Base-by-base conservation (phyloP, 2,888 invertebrate genomes). In the Tupiocoris notatus region DNA sequence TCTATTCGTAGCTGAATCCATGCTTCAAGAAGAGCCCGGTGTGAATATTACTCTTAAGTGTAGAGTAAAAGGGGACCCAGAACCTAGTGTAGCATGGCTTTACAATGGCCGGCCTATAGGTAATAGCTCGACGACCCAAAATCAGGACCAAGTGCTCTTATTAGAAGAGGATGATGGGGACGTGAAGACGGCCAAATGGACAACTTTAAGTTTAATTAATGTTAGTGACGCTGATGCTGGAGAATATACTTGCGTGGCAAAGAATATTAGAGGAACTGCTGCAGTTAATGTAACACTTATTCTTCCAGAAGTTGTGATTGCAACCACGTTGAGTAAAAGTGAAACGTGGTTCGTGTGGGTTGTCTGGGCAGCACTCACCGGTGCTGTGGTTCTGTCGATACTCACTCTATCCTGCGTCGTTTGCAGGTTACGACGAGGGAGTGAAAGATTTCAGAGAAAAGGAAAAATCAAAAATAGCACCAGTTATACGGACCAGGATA, bases 401-500 rank as follows among this genome's bases (percentile, higher is more conserved):
- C 87, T 90, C 2, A 88, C 90, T 74, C 88, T 92, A 2, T 84
- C 88, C 58, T 83, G 87, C 18, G 85, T 86, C 16, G 83, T 87
- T 77, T 88, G 87, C 80, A 88, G 83, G 86, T 85, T 86, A 84
- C 86, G 85, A 85, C 84, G 83, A 79, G 82, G 85, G 80, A 82
- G 85, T 21, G 85, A 86, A 58, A 85, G 87, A 1, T 85, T 88
- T 65, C 86, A 88, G 74, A 80, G 81, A 66, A 88, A 88, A 81
- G 89, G 91, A 79, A 91, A 91, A 59, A 87, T 92, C 76, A 92
- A 92, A 81, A 89, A 90, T 63, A 92, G 92, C 83, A 88, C 92
- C 0, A 93, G 93, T 83, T 93, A 93, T 82, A 93, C 92, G 65
- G 94, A 94, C 82, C 94, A 94, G 85, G 94, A 94, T 82, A 94